Evolutionary conservation across 2,888 invertebrate genomes (phyloP).

Genomic region (Chalcis sispes): DNA sequence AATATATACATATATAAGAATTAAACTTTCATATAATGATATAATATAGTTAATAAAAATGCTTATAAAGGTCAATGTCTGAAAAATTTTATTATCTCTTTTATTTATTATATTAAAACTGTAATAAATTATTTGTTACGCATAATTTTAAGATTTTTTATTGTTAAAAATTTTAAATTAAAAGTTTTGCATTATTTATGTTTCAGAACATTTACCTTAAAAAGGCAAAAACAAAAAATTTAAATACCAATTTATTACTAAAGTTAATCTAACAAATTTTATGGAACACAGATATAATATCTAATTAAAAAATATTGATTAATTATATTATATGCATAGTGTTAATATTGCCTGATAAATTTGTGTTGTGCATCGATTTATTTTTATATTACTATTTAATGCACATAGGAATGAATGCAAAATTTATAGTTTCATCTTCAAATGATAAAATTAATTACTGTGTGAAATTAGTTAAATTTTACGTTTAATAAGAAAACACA

Average conservation of each 20-base stretch:
- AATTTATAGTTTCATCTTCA: background rate
- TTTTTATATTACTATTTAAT: slow-evolving; percentile 9
- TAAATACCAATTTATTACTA: slow-evolving; percentile 19
- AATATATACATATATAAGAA: slow-evolving; percentile 53
- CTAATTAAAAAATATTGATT: slow-evolving; percentile 18
- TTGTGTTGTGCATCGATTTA: slow-evolving; percentile 48
- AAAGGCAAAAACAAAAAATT: slow-evolving; percentile 28
- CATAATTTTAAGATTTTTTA: background rate
- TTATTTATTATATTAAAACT: background rate
- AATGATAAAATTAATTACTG: slow-evolving; percentile 14
- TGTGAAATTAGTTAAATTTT: slow-evolving; percentile 5
- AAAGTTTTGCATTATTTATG: slow-evolving; percentile 36
- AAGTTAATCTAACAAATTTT: slow-evolving; percentile 35
- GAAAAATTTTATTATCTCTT: slow-evolving; percentile 61
- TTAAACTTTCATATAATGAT: slow-evolving; percentile 39
- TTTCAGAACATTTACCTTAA: slow-evolving; percentile 45
- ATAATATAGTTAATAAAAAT: slow-evolving; percentile 36
- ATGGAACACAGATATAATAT: background rate
- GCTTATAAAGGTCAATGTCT: slow-evolving; percentile 58
- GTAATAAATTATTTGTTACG: slow-evolving; percentile 22
- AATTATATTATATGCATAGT: slow-evolving; percentile 40
- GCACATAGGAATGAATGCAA: slow-evolving; percentile 11
- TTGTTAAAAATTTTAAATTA: slow-evolving; percentile 1
- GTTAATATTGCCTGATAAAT: slow-evolving; percentile 43
- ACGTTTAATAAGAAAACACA: background rate